Evolutionary conservation across 2,113 vertebrate species (phyloP), one percentile per base, ranked within the genome.

Genomic region (Colistium nudipinnis): DNA sequence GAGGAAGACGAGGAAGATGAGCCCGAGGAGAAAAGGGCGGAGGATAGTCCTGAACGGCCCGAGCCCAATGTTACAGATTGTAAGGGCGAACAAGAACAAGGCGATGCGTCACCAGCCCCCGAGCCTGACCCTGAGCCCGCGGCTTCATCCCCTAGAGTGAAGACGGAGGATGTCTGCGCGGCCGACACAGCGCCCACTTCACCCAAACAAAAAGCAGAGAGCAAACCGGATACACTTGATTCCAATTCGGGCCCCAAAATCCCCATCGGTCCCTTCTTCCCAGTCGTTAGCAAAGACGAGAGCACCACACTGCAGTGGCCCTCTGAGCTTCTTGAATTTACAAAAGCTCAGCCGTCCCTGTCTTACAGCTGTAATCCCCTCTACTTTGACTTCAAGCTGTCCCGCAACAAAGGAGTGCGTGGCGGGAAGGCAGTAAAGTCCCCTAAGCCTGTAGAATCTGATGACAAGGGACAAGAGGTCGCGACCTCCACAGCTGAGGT

Each of bases 361-460:
- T 99, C 97, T 0, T 99, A 99, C 78, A 99, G 98, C 83, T 99
- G 98, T 74, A 99, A 99, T 57, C 98, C 98, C 5, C 93, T 99
- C 38, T 99, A 99, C 81, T 99, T 99, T 57, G 97, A 99, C 83
- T 99, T 99, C 87, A 99, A 99, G 79, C 92, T 95, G 66, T 98
- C 96, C 13, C 93, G 95, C 55, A 98, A 98, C 85, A 98, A 95
- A 92, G 95, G 96, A 52, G 70, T 45, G 1, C 85, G 88, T 31
- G 83, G 76, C 5, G 83, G 85, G 24, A 93, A 91, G 81, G 67
- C 70, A 3, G 63, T 66, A 35, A 93, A 90, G 84, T 78, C 87
- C n/a, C 66, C 76, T 3, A 93, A 92, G 62, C 38, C 82, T 22
- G 84, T 86, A 53, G 80, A 73, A 17, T 64, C 76, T 8, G 72